Percentiles rank a stretch among this genome's conserved stretches.
These are phyloP conservation scores for Muscidifurax raptorellus DNA, from an alignment of 1,140 invertebrate genomes.

Conservation along the genomic window DNA sequence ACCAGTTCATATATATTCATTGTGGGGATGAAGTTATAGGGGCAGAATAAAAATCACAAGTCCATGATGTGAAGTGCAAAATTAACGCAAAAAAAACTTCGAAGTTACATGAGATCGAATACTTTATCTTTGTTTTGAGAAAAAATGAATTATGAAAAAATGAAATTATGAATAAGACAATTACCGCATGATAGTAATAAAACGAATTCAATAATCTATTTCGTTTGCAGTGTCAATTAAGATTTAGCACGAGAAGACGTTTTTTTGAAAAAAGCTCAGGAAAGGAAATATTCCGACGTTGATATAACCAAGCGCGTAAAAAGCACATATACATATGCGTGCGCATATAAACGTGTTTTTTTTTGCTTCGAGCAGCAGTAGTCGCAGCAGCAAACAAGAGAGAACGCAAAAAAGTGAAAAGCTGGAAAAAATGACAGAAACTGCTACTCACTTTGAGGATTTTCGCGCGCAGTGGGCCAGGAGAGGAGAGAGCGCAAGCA, in stretches of 20 bases:
- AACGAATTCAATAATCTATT: too few relatives aligned
- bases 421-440: conserved; percentile 25
- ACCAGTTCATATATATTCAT: not conserved
- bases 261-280: not conserved
- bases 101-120: not conserved
- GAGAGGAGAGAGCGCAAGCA: not conserved
- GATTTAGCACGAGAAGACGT: too few relatives aligned
- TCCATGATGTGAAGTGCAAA: not conserved
- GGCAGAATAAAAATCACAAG: not conserved
- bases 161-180: too few relatives aligned
- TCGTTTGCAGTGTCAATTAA: too few relatives aligned
- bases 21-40: not conserved
- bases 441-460: conserved; percentile 32
- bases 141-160: too few relatives aligned
- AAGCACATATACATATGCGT: not conserved
- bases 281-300: not conserved
- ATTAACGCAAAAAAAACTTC: not conserved
- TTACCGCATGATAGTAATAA: too few relatives aligned
- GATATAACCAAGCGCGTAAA: not conserved
- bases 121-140: not conserved
- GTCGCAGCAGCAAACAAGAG: not conserved
- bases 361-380: not conserved
- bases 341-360: not conserved
- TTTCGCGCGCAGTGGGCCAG: not conserved
- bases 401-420: not conserved